Conservation (phyloP, 2,888 invertebrate species). For the Cancer borealis region DNA sequence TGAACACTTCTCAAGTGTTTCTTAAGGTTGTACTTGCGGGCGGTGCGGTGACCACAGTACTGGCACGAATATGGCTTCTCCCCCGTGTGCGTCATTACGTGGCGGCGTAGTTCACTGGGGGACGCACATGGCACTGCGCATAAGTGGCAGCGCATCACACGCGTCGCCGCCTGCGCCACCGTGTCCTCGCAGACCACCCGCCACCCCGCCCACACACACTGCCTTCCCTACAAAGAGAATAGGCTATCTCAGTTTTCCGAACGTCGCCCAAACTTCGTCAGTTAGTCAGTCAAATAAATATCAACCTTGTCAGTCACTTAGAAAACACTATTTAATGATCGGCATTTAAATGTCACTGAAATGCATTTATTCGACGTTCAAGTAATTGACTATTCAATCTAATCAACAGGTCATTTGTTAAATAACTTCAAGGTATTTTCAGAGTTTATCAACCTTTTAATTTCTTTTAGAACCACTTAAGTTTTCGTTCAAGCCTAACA, state of each 20-base stretch:
- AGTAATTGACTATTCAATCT: background rate
- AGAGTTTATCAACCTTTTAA: background rate
- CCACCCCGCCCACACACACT: conserved; percentile 73
- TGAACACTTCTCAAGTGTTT: conserved; percentile 73
- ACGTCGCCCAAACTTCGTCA: background rate
- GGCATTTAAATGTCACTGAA: background rate
- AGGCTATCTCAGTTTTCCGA: conserved; percentile 18
- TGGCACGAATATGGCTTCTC: conserved; percentile 74
- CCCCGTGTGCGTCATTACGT: conserved; percentile 75
- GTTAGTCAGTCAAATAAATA: background rate
- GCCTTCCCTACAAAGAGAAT: conserved; percentile 67
- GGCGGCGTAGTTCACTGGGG: conserved; percentile 70
- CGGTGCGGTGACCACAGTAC: conserved; percentile 72
- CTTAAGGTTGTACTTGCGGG: conserved; percentile 76
- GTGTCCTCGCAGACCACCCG: conserved; percentile 49
- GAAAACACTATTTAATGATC: background rate
- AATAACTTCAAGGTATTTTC: background rate
- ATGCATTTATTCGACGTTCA: background rate
- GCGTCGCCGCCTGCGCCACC: background rate
- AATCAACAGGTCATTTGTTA: background rate
- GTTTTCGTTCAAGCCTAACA: too few species aligned
- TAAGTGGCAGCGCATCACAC: conserved; percentile 58
- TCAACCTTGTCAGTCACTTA: background rate
- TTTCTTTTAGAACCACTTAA: too few species aligned
- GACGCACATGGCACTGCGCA: conserved; percentile 64